These are phyloP conservation scores for Tenualosa thibaudeaui DNA, from an alignment of 2,797 vertebrate species.

Conservation along the genomic window DNA sequence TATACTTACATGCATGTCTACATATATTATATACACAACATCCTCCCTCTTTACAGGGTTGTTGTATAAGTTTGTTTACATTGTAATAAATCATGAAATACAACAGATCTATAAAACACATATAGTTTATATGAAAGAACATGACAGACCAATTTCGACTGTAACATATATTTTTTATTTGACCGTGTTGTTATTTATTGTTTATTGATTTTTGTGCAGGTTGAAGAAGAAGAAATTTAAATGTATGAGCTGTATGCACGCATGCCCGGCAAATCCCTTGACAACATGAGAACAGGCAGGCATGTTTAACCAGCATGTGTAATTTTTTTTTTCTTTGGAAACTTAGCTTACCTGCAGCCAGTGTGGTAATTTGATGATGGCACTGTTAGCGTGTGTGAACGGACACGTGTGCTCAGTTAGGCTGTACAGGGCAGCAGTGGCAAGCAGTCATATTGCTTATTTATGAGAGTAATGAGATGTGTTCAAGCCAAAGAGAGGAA, in stretches of 20 bases:
- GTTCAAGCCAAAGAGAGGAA: slow-evolving; percentile 30
- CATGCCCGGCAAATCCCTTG: too few species aligned
- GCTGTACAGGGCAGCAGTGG: not conserved
- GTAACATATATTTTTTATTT: too few species aligned
- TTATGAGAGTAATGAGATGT: slow-evolving; percentile 28
- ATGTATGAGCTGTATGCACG: too few species aligned
- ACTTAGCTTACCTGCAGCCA: not conserved
- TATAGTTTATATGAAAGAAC: not conserved
- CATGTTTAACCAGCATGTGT: not conserved
- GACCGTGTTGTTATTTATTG: not conserved
- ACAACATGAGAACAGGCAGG: not conserved
- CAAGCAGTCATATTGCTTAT: slow-evolving; percentile 34
- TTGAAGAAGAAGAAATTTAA: not conserved
- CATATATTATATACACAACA: too few species aligned
- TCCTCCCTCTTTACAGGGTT: not conserved
- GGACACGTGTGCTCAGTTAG: not conserved
- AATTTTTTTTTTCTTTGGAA: too few species aligned
- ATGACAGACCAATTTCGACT: not conserved
- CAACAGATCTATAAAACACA: not conserved
- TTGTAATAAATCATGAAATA: not conserved
- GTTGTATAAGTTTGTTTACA: not conserved
- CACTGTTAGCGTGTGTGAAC: not conserved
- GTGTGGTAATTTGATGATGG: not conserved
- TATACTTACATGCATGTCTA: not conserved
- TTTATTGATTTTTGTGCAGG: not conserved